These are phyloP conservation scores for Asobara japonica DNA, from an alignment of 1,140 invertebrate genomes.

Conservation along the genomic window DNA sequence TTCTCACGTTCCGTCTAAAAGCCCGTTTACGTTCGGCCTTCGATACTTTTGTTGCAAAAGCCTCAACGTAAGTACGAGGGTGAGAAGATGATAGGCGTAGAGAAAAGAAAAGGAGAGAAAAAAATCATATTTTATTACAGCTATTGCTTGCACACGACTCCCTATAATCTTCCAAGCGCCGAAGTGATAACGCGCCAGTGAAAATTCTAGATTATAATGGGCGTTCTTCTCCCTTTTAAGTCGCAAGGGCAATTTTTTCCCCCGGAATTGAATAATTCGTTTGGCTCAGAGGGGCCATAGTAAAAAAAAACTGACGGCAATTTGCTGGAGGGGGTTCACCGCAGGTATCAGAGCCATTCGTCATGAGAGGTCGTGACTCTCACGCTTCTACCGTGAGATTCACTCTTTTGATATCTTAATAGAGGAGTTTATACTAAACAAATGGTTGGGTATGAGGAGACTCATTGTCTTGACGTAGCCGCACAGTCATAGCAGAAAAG, in stretches of 20 bases:
- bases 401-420: background rate
- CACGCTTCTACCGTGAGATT: background rate
- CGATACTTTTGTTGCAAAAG: background rate
- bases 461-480: no score
- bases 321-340: background rate
- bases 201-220: no score
- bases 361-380: background rate
- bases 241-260: no score
- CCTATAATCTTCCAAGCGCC: background rate
- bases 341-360: background rate
- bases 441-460: background rate
- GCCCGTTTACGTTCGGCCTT: background rate
- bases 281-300: background rate
- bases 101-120: background rate
- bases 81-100: background rate
- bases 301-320: background rate
- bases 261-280: background rate
- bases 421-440: background rate
- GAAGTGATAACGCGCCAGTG: background rate
- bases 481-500: no score
- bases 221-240: no score
- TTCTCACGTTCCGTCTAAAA: constrained; percentile 1
- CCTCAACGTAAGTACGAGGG: background rate
- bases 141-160: background rate
- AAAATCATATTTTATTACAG: constrained; percentile 1